Conservation (phyloP, 2,797 vertebrate genomes). For the Myotis daubentonii region DNA sequence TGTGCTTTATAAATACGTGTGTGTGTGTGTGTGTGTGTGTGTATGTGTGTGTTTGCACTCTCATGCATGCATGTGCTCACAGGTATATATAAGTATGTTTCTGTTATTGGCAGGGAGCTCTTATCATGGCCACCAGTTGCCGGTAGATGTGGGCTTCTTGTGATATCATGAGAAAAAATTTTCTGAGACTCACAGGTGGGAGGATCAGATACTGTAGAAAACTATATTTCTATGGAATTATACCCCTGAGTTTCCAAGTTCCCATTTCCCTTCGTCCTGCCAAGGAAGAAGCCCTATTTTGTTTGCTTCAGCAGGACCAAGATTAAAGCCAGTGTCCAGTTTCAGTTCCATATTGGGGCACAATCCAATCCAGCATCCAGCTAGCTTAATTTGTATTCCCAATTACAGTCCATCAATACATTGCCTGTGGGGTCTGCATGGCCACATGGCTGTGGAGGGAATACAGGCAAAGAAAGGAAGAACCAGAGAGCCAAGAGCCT, state of each 20-base stretch:
- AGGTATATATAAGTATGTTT: not conserved
- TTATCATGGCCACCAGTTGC: not conserved
- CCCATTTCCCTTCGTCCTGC: not conserved
- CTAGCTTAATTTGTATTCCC: not conserved
- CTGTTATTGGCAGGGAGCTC: not conserved
- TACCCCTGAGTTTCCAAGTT: not conserved
- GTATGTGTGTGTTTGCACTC: not conserved
- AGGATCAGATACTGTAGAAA: not conserved
- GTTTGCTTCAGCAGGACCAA: not conserved
- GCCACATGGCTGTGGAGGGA: not conserved
- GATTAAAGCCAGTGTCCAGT: not conserved
- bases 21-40: not conserved
- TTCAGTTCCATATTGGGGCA: not conserved
- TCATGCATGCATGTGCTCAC: not conserved
- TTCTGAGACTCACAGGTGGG: not conserved
- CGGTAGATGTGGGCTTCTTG: not conserved
- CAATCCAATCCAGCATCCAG: not conserved
- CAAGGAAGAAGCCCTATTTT: not conserved
- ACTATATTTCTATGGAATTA: not conserved
- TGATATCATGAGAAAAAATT: not conserved
- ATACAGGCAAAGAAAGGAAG: not conserved
- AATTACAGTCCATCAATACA: not conserved
- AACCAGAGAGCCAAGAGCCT: not conserved
- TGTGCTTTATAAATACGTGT: not conserved
- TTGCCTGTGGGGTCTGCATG: not conserved